Conservation (phyloP, 2,888 invertebrate species). For the Meteorus colon region DNA sequence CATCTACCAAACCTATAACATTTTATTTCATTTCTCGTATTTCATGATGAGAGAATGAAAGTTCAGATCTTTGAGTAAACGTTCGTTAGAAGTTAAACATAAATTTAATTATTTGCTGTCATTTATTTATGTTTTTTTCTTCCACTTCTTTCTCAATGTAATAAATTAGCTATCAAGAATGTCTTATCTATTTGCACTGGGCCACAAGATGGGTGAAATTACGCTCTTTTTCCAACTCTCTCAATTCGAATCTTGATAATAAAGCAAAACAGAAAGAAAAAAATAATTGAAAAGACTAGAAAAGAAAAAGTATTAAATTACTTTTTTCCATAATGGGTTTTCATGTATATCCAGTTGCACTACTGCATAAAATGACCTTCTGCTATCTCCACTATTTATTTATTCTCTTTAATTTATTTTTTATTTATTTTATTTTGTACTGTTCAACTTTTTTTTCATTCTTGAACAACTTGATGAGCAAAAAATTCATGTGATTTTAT, state of each 20-base stretch:
- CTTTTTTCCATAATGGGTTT: constrained; percentile 28
- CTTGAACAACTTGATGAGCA: no score
- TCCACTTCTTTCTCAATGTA: not conserved
- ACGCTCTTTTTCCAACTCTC: constrained; percentile 11
- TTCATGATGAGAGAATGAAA: no score
- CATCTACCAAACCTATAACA: no score
- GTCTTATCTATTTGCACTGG: constrained; percentile 35
- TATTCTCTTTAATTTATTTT: no score
- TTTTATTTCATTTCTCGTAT: no score
- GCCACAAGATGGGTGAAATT: constrained; percentile 22
- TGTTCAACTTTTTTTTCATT: no score
- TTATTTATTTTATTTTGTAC: not conserved
- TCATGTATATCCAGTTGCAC: not conserved
- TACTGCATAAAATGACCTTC: not conserved
- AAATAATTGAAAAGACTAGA: no score
- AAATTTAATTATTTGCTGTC: not conserved
- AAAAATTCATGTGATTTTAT: no score
- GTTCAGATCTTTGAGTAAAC: no score
- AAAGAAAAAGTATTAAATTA: constrained; percentile 35
- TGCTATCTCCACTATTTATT: not conserved
- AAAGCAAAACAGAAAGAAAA: no score
- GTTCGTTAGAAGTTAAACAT: no score
- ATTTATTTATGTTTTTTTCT: not conserved
- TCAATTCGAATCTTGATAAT: constrained; percentile 20
- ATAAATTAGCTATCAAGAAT: constrained; percentile 19